phyloP scores from a whole-genome alignment of 1,140 invertebrate species.

The Euglossa dilemma region DNA sequence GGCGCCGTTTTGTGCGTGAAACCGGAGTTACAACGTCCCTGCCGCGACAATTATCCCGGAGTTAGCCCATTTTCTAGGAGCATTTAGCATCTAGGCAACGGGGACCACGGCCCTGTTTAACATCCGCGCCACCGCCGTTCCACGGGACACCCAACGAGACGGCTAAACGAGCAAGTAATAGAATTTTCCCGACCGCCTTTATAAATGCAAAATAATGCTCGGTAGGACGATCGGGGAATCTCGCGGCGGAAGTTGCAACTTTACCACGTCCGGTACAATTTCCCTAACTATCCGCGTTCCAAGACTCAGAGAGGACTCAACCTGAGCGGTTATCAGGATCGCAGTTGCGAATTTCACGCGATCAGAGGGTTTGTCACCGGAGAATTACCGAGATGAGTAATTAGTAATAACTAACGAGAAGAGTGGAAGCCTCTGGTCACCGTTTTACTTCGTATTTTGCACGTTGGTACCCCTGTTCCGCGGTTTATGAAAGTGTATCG shows the following conservation, averaged over 20 bases:
- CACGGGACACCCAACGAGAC: not conserved
- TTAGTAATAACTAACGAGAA: too few species aligned
- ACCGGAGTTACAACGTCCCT: not conserved
- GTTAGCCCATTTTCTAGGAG: constrained; percentile 34
- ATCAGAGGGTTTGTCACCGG: not conserved
- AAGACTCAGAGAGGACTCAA: too few species aligned
- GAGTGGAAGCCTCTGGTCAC: too few species aligned
- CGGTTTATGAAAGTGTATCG: too few species aligned
- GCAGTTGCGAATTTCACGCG: not conserved
- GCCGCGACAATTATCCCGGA: constrained; percentile 27
- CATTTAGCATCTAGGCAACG: constrained; percentile 1
- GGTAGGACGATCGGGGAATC: not conserved
- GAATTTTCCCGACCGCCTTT: not conserved
- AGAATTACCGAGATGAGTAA: too few species aligned
- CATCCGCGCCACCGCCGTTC: not conserved
- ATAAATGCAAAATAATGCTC: not conserved
- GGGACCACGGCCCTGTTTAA: not conserved
- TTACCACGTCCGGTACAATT: not conserved
- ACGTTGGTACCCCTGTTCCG: too few species aligned
- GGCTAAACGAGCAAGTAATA: constrained; percentile 15
- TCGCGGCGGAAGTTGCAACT: not conserved
- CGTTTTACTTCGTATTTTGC: too few species aligned
- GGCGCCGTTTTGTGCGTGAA: constrained; percentile 20
- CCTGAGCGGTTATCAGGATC: not conserved
- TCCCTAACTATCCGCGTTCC: too few species aligned